Evolutionary conservation across 2,888 invertebrate genomes (phyloP).

Genomic region (Trissolcus japonicus): DNA sequence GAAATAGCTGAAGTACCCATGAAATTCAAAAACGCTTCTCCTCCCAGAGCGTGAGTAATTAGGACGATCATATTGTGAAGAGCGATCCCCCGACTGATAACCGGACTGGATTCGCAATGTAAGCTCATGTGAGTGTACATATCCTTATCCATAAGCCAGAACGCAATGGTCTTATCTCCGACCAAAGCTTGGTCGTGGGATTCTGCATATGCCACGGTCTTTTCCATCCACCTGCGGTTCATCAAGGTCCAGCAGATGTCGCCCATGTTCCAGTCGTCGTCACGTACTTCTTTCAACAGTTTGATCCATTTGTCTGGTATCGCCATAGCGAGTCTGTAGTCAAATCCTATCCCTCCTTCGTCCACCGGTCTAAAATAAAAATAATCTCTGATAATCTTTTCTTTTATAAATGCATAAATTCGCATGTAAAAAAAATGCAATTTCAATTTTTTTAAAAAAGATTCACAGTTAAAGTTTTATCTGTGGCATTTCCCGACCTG

Average conservation of each 20-base stretch:
- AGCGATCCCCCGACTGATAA: slow-evolving; percentile 95
- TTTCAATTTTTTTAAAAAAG: too few relatives aligned
- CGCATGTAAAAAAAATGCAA: too few relatives aligned
- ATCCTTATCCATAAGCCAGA: slow-evolving; percentile 99
- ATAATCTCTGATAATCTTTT: not conserved
- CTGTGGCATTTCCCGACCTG: slow-evolving; percentile 64
- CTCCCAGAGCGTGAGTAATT: slow-evolving; percentile 94
- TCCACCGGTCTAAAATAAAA: slow-evolving; percentile 83
- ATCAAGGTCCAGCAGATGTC: slow-evolving; percentile 94
- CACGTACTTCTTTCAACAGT: slow-evolving; percentile 86
- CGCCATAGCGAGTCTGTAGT: slow-evolving; percentile 98
- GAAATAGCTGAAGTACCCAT: slow-evolving; percentile 82
- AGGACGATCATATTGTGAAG: slow-evolving; percentile 98
- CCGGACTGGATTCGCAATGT: slow-evolving; percentile 81
- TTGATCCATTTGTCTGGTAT: slow-evolving; percentile 99
- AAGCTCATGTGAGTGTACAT: slow-evolving; percentile 98
- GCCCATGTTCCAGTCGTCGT: slow-evolving; percentile 96
- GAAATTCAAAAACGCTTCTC: slow-evolving; percentile 99
- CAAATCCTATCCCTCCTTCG: slow-evolving; percentile 98
- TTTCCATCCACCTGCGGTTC: slow-evolving; percentile 96
- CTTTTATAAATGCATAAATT: too few relatives aligned
- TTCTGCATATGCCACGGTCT: slow-evolving; percentile 97
- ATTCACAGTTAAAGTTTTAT: too few relatives aligned
- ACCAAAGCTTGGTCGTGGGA: slow-evolving; percentile 99
- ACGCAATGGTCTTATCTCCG: slow-evolving; percentile 99